Evolutionary conservation across 1,140 invertebrate genomes (phyloP), one percentile per base, ranked within the genome.

Genomic region (Choristoneura fumiferana): DNA sequence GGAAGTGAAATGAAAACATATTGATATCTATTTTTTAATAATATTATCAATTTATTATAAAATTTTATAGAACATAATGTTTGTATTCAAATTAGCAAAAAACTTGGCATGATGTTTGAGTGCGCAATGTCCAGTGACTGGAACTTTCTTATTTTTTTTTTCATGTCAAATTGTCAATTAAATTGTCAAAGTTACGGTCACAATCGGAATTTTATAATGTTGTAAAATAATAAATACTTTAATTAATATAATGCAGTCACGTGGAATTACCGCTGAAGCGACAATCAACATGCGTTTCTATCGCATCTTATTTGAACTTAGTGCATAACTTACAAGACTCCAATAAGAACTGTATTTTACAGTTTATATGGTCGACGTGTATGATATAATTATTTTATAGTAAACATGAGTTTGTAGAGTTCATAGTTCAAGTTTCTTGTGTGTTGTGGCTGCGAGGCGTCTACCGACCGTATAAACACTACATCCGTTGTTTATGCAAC

Each of bases 401-500:
- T 59, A 66, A 66, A 62, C 56, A 66, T 66, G 59, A 33, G 52
- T 58, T 65, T 34, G 53, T 38, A 57, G 13, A 49, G 63, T 58
- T 66, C 63, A 66, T 62, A 66, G 63, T 66, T 66, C 63, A 62
- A 36, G 43, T 62, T 55, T 59, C 34, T 57, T 43, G 55, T 55
- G 57, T 62, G 57, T 43, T 45, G 15, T 40, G 59, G 57, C 57
- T 57, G 37, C 36, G 53, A 9, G 53, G 40, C 43, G 22, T 36
- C 55, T 14, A 5, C 14, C 9, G 52, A 58, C 58, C 55, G 38
- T 49, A 60, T 60, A 55, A 55, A 62, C 68, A 62, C 43, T 67
- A 58, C 38, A 35, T 40, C 54, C 65, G 43, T 49, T 76, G 60
- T 53, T 70, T 61, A 63, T 60, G 69, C 65, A 67, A 66, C 63